phyloP scores from a whole-genome alignment of 35 echinoderm and acorn worm species.

The Ophioderma brevispina region DNA sequence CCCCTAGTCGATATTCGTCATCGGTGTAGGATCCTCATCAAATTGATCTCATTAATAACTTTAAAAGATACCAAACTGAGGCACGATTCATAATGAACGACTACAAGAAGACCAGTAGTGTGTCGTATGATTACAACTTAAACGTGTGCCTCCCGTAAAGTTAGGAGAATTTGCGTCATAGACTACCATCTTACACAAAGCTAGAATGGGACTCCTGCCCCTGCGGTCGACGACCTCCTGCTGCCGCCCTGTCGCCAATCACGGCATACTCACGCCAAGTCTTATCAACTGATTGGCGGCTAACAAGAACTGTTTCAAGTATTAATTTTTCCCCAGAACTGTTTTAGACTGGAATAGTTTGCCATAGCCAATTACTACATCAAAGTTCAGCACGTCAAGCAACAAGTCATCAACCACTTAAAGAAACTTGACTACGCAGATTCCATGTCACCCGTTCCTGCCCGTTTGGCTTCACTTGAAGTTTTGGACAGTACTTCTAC shows the following conservation, averaged over 20 bases:
- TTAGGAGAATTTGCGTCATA: background rate
- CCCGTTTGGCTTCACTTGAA: too few relatives aligned
- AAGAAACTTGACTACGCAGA: too few relatives aligned
- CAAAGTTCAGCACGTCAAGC: background rate
- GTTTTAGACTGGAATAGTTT: background rate
- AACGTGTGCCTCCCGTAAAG: background rate
- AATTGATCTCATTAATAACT: conserved; percentile 21
- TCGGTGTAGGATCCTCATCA: conserved; percentile 9
- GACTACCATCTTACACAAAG: background rate
- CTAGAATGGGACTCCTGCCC: background rate
- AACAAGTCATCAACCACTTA: too few relatives aligned
- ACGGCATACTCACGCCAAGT: background rate
- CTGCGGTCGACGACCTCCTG: background rate
- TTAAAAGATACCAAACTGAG: background rate
- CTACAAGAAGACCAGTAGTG: conserved; percentile 2
- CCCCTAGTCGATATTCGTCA: conserved; percentile 20
- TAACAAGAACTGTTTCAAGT: background rate
- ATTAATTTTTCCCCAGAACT: background rate
- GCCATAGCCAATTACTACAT: background rate
- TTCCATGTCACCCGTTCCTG: background rate
- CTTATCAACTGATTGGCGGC: background rate
- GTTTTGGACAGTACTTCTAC: too few relatives aligned
- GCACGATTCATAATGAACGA: conserved; percentile 12
- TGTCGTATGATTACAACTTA: background rate
- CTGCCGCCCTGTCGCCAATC: background rate